phyloP scores from a whole-genome alignment of 2,888 invertebrate genomes.

The Rhagonycha lutea region DNA sequence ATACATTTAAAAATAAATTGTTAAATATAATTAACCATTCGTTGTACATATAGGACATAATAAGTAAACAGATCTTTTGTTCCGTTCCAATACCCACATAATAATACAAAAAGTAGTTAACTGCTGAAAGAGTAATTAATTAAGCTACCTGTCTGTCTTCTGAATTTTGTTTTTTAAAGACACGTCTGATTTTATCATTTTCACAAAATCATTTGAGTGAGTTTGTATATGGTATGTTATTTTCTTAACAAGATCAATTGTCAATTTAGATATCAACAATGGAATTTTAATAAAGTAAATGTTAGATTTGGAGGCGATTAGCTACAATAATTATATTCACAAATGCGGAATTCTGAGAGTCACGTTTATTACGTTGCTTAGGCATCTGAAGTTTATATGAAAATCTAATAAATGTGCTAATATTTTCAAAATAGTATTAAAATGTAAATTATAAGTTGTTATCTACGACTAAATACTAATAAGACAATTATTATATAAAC shows the following conservation, averaged over 20 bases:
- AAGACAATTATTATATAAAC: not conserved
- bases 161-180: constrained; percentile 18
- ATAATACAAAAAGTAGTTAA: constrained; percentile 19
- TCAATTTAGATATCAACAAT: constrained; percentile 15
- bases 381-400: not conserved
- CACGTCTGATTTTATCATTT: constrained; percentile 11
- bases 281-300: constrained; percentile 10
- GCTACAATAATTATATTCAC: constrained; percentile 9
- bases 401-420: not conserved
- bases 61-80: constrained; percentile 8
- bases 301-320: constrained; percentile 14
- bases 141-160: constrained; percentile 5
- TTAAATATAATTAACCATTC: not conserved
- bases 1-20: too few relatives aligned
- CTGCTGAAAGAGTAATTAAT: constrained; percentile 19
- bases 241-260: constrained; percentile 18
- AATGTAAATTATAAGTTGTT: constrained; percentile 1
- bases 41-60: not conserved
- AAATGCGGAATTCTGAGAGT: not conserved
- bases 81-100: constrained; percentile 13
- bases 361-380: not conserved
- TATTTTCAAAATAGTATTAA: not conserved
- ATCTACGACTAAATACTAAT: not conserved
- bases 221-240: not conserved
- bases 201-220: constrained; percentile 7